Evolutionary conservation across 2,113 vertebrate genomes (phyloP), one percentile per base, ranked within the genome.

Genomic region (Eudorcas thomsonii): DNA sequence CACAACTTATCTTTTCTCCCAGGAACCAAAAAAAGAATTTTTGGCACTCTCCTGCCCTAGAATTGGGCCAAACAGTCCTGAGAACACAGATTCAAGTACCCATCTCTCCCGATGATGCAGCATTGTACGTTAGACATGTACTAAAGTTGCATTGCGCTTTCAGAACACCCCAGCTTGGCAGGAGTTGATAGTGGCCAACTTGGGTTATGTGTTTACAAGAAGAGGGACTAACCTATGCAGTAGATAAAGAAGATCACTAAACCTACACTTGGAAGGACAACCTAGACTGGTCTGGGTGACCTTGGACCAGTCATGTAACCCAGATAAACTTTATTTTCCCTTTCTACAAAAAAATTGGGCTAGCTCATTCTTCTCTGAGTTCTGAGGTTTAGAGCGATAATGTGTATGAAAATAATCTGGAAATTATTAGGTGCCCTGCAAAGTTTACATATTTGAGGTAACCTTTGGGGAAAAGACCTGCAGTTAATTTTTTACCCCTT

Each of bases 401-500:
- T 52, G 6, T 36, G 13, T 95, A 13, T 71, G 88, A 85, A 93
- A 92, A 55, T 52, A 33, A 84, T 88, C 77, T 62, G 28, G 50
- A 88, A 94, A 77, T 36, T 62, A 25, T 28, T 83, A 39, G 84
- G 28, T 83, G 14, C 43, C 71, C 54, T 74, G 26, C 33, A 54
- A 55, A 81, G 80, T 64, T 95, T 52, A 64, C 82, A 19, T 9
- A 57, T 55, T 50, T 45, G 26, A 95, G 50, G 36, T 96, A 60
- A 91, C 33, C 87, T 95, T 87, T 87, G 43, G 91, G 94, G 95
- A 78, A 92, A 94, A 84, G 45, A 81, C 81, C 90, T 87, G 78
- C 2, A n/a, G 92, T 90, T 88, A 93, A 96, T 96, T 90, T 97
- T 97, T 96, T 98, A 97, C 97, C 93, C 89, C 98, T 93, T 97